phyloP scores from a whole-genome alignment of 2,113 vertebrate species.

The Tapirus terrestris region DNA sequence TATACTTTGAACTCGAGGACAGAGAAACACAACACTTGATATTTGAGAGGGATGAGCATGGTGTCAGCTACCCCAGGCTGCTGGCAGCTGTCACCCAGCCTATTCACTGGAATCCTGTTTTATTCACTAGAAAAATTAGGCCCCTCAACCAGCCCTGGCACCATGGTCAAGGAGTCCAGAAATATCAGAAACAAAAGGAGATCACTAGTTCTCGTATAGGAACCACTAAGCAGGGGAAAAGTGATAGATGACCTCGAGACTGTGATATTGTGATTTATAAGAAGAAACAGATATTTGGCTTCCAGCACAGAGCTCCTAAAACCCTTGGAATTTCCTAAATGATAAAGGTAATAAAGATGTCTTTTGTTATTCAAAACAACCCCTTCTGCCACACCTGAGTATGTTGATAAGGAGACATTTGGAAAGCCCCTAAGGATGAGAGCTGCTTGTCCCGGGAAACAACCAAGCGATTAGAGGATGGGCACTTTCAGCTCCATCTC shows the following conservation, averaged over 20 bases:
- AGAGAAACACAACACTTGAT: neutral
- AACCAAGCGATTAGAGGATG: neutral
- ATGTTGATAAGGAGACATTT: too few relatives aligned
- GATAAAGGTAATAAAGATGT: neutral
- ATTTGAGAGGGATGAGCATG: neutral
- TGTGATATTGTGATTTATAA: neutral
- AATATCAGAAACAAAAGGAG: neutral
- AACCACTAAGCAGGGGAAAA: neutral
- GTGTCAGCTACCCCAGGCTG: neutral
- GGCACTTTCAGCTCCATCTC: neutral
- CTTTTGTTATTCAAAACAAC: neutral
- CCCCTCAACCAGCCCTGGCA: neutral
- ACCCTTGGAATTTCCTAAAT: neutral
- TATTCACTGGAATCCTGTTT: neutral
- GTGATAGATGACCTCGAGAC: neutral
- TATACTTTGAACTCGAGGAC: neutral
- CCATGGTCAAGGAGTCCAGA: neutral
- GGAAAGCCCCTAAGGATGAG: neutral
- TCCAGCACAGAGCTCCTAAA: neutral
- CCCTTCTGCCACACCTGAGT: neutral
- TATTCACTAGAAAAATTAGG: neutral
- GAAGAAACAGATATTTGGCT: neutral
- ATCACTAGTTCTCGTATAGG: neutral
- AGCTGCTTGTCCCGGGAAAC: neutral
- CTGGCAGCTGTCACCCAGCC: neutral